Evolutionary conservation across 2,888 invertebrate genomes (phyloP).

Genomic region (Bedellia somnulentella): DNA sequence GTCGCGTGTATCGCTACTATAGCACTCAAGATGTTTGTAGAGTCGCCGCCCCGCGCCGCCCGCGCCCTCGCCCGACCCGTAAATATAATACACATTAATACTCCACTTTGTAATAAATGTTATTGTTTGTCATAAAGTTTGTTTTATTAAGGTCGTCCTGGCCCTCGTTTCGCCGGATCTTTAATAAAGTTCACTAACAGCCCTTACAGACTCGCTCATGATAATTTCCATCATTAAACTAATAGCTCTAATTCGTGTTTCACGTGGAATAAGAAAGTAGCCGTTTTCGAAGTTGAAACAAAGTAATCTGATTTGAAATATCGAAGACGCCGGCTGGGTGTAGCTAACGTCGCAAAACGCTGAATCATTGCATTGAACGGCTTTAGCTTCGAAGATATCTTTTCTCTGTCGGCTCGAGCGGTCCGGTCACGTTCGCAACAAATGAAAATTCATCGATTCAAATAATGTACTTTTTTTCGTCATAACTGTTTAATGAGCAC

Average conservation of each 20-base stretch:
- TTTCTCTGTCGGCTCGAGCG: slow-evolving; percentile 25
- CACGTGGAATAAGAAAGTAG: slow-evolving; percentile 15
- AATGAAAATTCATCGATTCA: no score
- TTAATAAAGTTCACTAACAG: slow-evolving; percentile 36
- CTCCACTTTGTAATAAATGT: slow-evolving; percentile 53
- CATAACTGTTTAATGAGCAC: no score
- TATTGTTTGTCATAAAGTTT: slow-evolving; percentile 56
- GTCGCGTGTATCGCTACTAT: no score
- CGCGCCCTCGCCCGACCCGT: slow-evolving; percentile 20
- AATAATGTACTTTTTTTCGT: no score
- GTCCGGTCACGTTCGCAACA: no score
- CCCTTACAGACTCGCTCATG: slow-evolving; percentile 22
- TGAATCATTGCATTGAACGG: slow-evolving; percentile 38
- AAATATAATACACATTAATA: slow-evolving; percentile 50
- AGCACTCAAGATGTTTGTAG: no score
- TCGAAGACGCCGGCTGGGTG: slow-evolving; percentile 24
- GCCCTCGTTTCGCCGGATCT: slow-evolving; percentile 30
- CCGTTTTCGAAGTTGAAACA: no score
- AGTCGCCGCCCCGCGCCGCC: slow-evolving; percentile 27
- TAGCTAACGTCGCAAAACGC: slow-evolving; percentile 24
- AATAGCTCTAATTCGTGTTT: slow-evolving; percentile 3
- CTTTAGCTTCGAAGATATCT: slow-evolving; percentile 31
- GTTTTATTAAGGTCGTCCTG: slow-evolving; percentile 46
- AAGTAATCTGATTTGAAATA: slow-evolving; percentile 37
- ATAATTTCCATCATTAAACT: slow-evolving; percentile 17